Evolutionary conservation across 2,888 invertebrate genomes (phyloP), one percentile per base, ranked within the genome.

Genomic region (Tuberolachnus salignus): DNA sequence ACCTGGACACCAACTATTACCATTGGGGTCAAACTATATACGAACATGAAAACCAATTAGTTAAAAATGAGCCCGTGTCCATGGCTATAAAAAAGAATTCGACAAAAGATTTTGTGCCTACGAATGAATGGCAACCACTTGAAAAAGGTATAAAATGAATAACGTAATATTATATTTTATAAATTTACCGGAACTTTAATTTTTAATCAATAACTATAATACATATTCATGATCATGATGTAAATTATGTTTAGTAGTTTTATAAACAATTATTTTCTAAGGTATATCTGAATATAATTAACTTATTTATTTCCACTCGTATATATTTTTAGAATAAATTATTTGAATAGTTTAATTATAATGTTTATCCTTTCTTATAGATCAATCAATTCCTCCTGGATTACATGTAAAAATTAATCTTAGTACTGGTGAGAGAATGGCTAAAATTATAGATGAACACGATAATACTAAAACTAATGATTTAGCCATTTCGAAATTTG

Each of bases 341-440:
- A 53, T 53, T 53, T 53, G 9, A 3, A 53, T 9, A 53, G 0
- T 9, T n/a, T 53, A 8, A 19, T 53, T 10, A 19, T 55, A 46
- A 46, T 26, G 23, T 19, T 70, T 70, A 69, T 59, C 57, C 44
- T 57, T 66, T 69, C 67, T 84, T 85, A 61, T 82, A 92, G 93
- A 91, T 81, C 92, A 92, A 85, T 86, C 88, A 21, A 88, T 94
- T 82, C 93, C 93, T 1, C 85, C 88, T 80, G 94, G 94, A 1
- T 86, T 94, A 3, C 93, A 94, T 84, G 88, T 93, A 8, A 87
- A 92, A 67, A 88, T 93, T 80, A 91, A 94, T 86, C 86, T 94
- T n/a, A 86, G 90, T 85, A 93, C 92, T 14, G 92, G 92, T 0
- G 84, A 88, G 81, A 91, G 89, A 55, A 92, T 94, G 85, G 94